A percentile compares a stretch with the other conserved stretches of the same genome.
phyloP scores from a whole-genome alignment of 1,140 invertebrate species.

The Scaptomyza graminum region DNA sequence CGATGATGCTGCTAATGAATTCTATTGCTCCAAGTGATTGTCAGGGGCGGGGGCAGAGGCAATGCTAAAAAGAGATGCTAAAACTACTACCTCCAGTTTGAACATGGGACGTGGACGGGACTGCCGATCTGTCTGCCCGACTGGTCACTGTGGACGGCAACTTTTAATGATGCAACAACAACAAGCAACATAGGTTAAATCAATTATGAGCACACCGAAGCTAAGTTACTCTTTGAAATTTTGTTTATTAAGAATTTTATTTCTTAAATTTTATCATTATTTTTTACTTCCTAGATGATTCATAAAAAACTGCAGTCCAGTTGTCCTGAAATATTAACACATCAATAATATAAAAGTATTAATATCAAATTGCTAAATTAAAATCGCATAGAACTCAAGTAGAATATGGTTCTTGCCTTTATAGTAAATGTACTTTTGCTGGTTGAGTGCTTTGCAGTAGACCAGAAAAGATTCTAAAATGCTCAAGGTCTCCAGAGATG shows the following conservation, averaged over 20 bases:
- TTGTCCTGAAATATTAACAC: no score
- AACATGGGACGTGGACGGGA: constrained; percentile 10
- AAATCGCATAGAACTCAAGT: no score
- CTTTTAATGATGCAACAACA: constrained; percentile 69
- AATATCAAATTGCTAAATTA: no score
- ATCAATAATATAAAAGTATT: no score
- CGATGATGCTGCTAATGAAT: constrained; percentile 72
- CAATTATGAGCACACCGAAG: not conserved
- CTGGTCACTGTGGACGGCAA: constrained; percentile 42
- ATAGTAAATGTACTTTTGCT: not conserved
- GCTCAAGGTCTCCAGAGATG: constrained; percentile 62
- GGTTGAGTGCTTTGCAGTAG: not conserved
- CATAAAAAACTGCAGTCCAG: no score
- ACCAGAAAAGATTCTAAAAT: constrained; percentile 47
- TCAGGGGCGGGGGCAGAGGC: constrained; percentile 19
- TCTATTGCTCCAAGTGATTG: constrained; percentile 72
- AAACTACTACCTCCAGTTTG: not conserved
- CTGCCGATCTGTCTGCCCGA: constrained; percentile 55
- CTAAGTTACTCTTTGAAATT: constrained; percentile 1
- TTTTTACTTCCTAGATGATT: no score
- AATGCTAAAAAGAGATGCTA: not conserved
- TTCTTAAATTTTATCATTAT: no score
- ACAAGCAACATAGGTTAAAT: not conserved
- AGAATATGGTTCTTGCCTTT: not conserved
- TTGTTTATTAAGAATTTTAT: no score